phyloP scores from a whole-genome alignment of 2,797 vertebrate genomes.

The Cercopithecus mitis region DNA sequence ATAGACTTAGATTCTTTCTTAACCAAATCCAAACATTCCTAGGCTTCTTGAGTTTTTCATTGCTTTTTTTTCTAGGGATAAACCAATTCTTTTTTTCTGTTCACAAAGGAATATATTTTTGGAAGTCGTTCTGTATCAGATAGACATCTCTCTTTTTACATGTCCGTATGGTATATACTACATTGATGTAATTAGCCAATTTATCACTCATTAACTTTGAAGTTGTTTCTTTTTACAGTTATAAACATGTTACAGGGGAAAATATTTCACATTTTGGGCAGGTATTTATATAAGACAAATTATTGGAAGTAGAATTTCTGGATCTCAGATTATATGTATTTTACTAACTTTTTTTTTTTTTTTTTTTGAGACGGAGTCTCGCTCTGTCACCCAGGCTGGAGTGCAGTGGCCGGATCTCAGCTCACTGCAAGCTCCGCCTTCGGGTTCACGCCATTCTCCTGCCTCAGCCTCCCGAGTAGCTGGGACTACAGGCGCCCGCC shows the following conservation, averaged over 20 bases:
- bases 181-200: not conserved
- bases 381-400: too few species aligned
- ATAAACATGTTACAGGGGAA: not conserved
- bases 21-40: slow-evolving; percentile 6
- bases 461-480: rapidly evolving
- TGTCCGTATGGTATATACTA: not conserved
- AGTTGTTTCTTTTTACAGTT: slow-evolving; percentile 20
- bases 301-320: slow-evolving; percentile 28
- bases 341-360: not conserved
- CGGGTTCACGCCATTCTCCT: too few species aligned
- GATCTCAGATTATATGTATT: not conserved
- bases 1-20: slow-evolving; percentile 30
- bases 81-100: not conserved
- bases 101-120: not conserved
- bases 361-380: too few species aligned
- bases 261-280: not conserved
- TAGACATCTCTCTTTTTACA: not conserved
- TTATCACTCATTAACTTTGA: not conserved
- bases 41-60: slow-evolving; percentile 16
- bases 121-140: slow-evolving; percentile 16
- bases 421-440: too few species aligned
- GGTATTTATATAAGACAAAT: not conserved
- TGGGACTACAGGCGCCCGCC: too few species aligned
- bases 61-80: not conserved
- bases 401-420: too few species aligned